Evolutionary conservation across 2,888 invertebrate genomes (phyloP).

Genomic region (Polymixis flavicincta): DNA sequence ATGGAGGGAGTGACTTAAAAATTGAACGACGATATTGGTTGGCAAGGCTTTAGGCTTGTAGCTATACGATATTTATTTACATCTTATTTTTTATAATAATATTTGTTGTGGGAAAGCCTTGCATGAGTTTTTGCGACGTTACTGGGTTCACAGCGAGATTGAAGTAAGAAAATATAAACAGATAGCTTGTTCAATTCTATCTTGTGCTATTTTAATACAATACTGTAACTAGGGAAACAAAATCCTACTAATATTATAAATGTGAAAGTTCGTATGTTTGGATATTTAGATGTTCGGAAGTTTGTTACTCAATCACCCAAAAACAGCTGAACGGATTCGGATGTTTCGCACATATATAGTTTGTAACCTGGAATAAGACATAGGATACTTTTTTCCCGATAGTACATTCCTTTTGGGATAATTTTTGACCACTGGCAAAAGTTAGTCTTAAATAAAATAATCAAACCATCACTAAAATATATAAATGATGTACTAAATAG

Average conservation of each 20-base stretch:
- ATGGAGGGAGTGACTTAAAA: slow-evolving; percentile 83
- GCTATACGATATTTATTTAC: slow-evolving; percentile 33
- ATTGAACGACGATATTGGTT: slow-evolving; percentile 66
- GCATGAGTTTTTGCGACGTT: neutral
- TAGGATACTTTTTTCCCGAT: too few species aligned
- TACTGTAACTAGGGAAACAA: neutral
- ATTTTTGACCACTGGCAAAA: too few species aligned
- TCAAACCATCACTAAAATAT: neutral
- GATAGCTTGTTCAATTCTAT: neutral
- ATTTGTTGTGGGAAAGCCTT: neutral
- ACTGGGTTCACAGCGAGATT: neutral
- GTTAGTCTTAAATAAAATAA: neutral
- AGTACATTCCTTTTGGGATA: too few species aligned
- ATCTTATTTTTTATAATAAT: slow-evolving; percentile 34
- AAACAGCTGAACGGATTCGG: too few species aligned
- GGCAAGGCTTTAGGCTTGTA: slow-evolving; percentile 57
- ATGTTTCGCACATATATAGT: too few species aligned
- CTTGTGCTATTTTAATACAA: neutral
- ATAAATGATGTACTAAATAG: neutral
- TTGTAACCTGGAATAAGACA: too few species aligned
- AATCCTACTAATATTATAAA: too few species aligned
- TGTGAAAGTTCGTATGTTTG: too few species aligned
- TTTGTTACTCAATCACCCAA: too few species aligned
- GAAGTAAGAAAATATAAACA: neutral
- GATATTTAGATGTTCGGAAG: too few species aligned